Evolutionary conservation across 2,888 invertebrate genomes (phyloP), one percentile per base, ranked within the genome.

Genomic region (Nemapogon koenigi): DNA sequence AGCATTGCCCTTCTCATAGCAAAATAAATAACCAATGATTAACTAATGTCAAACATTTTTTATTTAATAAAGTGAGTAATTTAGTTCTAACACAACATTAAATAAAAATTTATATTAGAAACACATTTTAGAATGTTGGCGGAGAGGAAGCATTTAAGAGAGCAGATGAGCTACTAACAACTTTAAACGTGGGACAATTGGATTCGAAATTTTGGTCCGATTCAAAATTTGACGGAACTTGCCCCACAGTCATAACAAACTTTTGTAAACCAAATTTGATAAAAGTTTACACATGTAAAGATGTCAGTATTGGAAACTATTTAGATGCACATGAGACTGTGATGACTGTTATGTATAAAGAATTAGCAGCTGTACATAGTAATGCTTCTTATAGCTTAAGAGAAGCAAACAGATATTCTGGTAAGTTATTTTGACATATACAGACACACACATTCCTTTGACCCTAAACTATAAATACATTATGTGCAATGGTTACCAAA

Each of bases 241-340:
- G 73, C 41, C 68, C 84, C 32, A 54, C 78, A 2, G 51, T 59
- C 11, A 43, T 82, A n/a, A 61, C 83, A 2, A 72, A 79, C 47
- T 79, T 70, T 63, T 83, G 82, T 43, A 61, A 67, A 39, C 64
- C 71, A 1, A 73, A 49, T 27, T 51, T 75, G 42, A 53, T 81
- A 16, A 67, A 64, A 59, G 68, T 67, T 10, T 55, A 63, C 18
- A 75, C 82, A 0, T 84, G 84, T 49, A 75, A 79, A 47, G 72
- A 79, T 40, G 65, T 79, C 32, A 78, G 70, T 27, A 72, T 83
- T 58, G 52, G 50, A 3, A 68, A 72, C 45, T 83, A 80, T 49
- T 59, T 84, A 42, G 76, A 83, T 29, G 75, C 81, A 2, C 81
- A 83, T 45, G 82, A 83, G 49, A 57, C 66, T 1, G 62, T 71